Evolutionary conservation across 2,888 invertebrate genomes (phyloP), one percentile per base, ranked within the genome.

Genomic region (Drosophila limbata): DNA sequence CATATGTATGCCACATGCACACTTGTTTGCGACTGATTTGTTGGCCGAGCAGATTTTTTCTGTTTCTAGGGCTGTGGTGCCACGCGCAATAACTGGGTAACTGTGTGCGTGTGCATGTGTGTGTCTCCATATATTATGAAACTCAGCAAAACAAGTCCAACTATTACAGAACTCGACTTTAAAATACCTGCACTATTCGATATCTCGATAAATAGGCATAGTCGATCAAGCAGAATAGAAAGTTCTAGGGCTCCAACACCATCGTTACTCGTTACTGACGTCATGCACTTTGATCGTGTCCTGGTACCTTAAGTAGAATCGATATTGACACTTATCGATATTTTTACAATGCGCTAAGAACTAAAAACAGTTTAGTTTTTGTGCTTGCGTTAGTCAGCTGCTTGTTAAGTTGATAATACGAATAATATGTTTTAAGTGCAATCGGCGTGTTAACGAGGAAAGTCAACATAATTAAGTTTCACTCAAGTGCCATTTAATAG

Each of bases 31-130:
- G 59, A 62, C 53, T 57, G 66, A 61, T 67, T 69, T 84, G 79
- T 81, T 77, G 75, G 25, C 53, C 64, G 60, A 70, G 73, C 80
- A 76, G 61, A 73, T 84, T 85, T 83, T 85, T 67, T 45, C 64
- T 62, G 65, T 64, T 65, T 61, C 52, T 64, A 69, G 64, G 70
- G 65, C 37, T 77, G 55, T 59, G 55, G 53, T 69, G 77, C 62
- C 77, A 76, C 77, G 77, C 77, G 76, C 73, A 77, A 56, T 40
- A 4, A 10, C 40, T n/a, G 3, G 9, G 25, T 50, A 40, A 56
- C 19, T 39, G 10, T 39, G 45, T 28, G 4, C 53, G 25, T 40
- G 13, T 21, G 8, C 51, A 11, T 39, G n/a, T 67, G 42, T 50
- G 25, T 47, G 15, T 53, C 39, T 52, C 33, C 50, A 28, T 37